Evolutionary conservation across 1,140 invertebrate genomes (phyloP), one percentile per base, ranked within the genome.

Genomic region (Apolygus lucorum): DNA sequence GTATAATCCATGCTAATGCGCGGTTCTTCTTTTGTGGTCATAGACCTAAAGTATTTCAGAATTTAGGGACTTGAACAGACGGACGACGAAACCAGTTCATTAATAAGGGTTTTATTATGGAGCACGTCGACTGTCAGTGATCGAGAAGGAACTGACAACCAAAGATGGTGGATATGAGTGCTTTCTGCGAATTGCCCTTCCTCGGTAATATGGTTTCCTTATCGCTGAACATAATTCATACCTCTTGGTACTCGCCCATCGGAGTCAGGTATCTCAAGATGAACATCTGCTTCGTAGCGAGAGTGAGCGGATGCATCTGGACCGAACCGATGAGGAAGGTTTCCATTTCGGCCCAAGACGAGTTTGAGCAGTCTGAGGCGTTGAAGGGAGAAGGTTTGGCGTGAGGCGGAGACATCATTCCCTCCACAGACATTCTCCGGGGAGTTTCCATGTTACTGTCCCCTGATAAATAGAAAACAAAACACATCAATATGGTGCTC

Each of bases 241-340:
- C 88, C 83, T 98, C 96, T 81, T 98, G 96, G 80, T 98, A 98
- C 77, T 98, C 95, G 24, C 95, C 96, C 84, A 97, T 90, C 0
- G 95, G 91, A 11, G 92, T 92, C 0, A 99, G 81, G 79, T 97
- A 98, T 73, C 93, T 85, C 17, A 97, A 78, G 75, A 98, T 96
- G 4, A 98, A 84, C 79, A 96, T 89, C 78, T 97, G 93, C 76
- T 89, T 87, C 21, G 94, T 96, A 1, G 90, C 88, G 28, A 88
- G 79, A 14, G 89, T 93, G 8, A 93, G 85, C 13, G 96, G 96
- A 79, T 91, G 87, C 71, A 98, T 89, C 77, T 92, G 90, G 73
- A 92, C 83, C 28, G 83, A 86, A 71, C 92, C 92, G 74, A 95
- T 94, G 29, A 95, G 88, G 75, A 89, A 90, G 0, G 87, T 87